Conservation (phyloP, 2,888 invertebrate species). For the Drosophila infuscata region DNA sequence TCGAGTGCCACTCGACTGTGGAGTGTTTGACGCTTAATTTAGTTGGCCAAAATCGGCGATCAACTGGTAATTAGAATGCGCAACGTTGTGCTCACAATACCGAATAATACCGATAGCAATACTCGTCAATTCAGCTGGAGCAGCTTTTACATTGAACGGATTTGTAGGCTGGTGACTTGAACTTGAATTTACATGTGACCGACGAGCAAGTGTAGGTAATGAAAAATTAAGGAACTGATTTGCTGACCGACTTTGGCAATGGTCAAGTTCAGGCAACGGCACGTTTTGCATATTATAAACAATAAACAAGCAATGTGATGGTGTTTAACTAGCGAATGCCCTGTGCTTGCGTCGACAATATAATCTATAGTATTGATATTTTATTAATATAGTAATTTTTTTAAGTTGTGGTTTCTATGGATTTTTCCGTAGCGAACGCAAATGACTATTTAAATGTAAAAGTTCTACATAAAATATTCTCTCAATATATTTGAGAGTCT, state of each 20-base stretch:
- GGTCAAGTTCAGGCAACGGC: conserved; percentile 62
- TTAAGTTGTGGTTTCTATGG: not conserved
- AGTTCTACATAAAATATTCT: not conserved
- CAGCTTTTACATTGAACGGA: conserved; percentile 51
- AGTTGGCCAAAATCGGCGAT: conserved; percentile 52
- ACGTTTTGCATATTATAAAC: conserved; percentile 65
- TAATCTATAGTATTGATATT: not conserved
- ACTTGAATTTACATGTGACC: conserved; percentile 69
- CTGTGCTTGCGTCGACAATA: not conserved
- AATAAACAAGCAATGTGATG: not conserved
- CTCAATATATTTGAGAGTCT: not conserved
- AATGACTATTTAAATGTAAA: not conserved
- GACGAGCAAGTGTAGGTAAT: conserved; percentile 9
- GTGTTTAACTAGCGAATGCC: conserved; percentile 15
- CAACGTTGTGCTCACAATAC: conserved; percentile 37
- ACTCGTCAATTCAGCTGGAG: conserved; percentile 54
- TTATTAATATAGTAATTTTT: not conserved
- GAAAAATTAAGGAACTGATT: conserved; percentile 45
- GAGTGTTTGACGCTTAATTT: conserved; percentile 33
- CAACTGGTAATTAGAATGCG: conserved; percentile 65
- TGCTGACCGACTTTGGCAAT: conserved; percentile 46
- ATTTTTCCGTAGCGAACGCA: not conserved
- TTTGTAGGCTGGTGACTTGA: conserved; percentile 55
- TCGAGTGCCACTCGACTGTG: conserved; percentile 21
- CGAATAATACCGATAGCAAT: conserved; percentile 40